Conservation (phyloP, 2,113 vertebrate genomes). For the Hiodon tergisus region DNA sequence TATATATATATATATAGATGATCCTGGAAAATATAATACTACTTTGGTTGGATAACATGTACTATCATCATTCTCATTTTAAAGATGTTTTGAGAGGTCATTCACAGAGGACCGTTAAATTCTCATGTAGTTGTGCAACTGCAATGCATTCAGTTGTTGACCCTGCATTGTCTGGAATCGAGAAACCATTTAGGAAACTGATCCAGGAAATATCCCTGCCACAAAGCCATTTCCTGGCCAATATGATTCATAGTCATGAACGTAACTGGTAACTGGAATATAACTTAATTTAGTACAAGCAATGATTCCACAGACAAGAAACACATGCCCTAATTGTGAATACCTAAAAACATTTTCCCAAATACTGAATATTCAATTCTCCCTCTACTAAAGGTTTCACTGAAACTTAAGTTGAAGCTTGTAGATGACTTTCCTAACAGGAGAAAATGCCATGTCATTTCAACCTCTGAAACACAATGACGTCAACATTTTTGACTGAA, state of each 20-base stretch:
- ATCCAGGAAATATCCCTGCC: slow-evolving; percentile 23
- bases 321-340: neutral
- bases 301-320: neutral
- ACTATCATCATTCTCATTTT: slow-evolving; percentile 15
- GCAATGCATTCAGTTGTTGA: slow-evolving; percentile 26
- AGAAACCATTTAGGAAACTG: slow-evolving; percentile 25
- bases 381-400: too few relatives aligned
- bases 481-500: too few relatives aligned
- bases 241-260: neutral
- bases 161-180: slow-evolving; percentile 22
- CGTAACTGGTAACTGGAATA: neutral
- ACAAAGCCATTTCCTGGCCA: slow-evolving; percentile 17
- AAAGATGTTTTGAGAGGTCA: slow-evolving; percentile 4
- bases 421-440: too few relatives aligned
- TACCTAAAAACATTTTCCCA: neutral
- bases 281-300: slow-evolving; percentile 13
- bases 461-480: too few relatives aligned
- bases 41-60: slow-evolving; percentile 3
- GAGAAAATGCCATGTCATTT: too few relatives aligned
- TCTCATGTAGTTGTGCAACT: slow-evolving; percentile 16
- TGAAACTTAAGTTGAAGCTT: neutral
- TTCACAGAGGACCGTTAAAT: slow-evolving; percentile 18
- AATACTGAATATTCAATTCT: too few relatives aligned
- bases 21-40: neutral
- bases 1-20: neutral